Percentiles rank a stretch among this genome's conserved stretches.
Conservation (phyloP, 2,113 vertebrate genomes). For the Polypterus senegalus region DNA sequence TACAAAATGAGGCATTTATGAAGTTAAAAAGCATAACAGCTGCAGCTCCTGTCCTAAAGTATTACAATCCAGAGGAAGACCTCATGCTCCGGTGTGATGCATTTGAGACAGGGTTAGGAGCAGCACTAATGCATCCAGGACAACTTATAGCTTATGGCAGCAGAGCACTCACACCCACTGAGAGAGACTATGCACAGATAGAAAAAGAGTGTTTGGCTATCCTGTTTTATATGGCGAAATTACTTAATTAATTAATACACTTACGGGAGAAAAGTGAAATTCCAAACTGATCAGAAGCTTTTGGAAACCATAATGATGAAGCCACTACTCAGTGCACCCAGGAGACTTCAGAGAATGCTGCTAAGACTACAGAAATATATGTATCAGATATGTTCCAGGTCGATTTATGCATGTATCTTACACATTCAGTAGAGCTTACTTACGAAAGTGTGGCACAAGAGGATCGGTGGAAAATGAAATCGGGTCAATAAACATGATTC, state of each 20-base stretch:
- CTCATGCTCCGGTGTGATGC: conserved; percentile 14
- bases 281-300: conserved; percentile 30
- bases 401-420: not conserved
- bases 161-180: conserved; percentile 12
- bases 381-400: conserved; percentile 4
- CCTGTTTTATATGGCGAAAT: conserved; percentile 10
- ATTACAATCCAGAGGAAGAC: conserved; percentile 15
- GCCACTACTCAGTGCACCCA: conserved; percentile 15
- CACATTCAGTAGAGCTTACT: conserved; percentile 1
- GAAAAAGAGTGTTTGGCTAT: conserved; percentile 18
- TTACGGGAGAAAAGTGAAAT: conserved; percentile 22
- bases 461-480: not conserved
- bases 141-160: conserved; percentile 13
- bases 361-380: conserved; percentile 15
- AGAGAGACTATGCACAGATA: conserved; percentile 21
- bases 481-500: not conserved
- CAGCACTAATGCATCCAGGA: conserved; percentile 15
- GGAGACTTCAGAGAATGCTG: conserved; percentile 11
- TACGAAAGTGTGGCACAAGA: conserved; percentile 2
- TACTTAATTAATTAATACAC: conserved; percentile 8
- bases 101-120: conserved; percentile 10
- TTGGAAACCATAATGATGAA: conserved; percentile 19
- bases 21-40: no score
- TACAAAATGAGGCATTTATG: no score
- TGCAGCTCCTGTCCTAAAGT: conserved; percentile 20